These are phyloP conservation scores for Panthera leo DNA, from an alignment of 2,113 vertebrate genomes.

Conservation along the genomic window DNA sequence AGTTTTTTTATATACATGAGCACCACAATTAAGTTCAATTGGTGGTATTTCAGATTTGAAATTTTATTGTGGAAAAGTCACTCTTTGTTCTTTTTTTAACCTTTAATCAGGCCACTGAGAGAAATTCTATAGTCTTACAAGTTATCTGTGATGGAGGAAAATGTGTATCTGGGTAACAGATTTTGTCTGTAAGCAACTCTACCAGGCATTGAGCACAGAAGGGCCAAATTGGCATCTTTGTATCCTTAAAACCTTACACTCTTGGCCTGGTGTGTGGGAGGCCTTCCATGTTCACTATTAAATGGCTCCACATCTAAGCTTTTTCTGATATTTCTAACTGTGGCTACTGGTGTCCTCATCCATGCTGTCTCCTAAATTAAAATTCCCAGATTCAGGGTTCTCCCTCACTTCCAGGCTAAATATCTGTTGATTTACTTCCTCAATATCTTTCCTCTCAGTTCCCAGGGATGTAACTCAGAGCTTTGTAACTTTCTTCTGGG, in stretches of 20 bases:
- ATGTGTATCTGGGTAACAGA: background rate
- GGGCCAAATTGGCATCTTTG: too few species aligned
- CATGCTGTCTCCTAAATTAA: background rate
- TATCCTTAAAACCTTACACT: background rate
- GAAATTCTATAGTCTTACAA: background rate
- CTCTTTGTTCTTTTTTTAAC: constrained; percentile 10
- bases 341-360: background rate
- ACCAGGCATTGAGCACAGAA: background rate
- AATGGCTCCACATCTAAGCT: background rate
- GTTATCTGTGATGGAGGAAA: background rate
- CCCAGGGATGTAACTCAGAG: background rate
- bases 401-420: background rate
- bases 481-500: background rate
- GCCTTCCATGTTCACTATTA: background rate
- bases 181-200: background rate
- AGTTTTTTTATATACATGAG: background rate
- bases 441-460: background rate
- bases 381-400: background rate
- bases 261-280: background rate
- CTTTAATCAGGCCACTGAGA: background rate
- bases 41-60: constrained; percentile 25
- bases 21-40: background rate
- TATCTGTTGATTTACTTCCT: background rate
- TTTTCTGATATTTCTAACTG: background rate
- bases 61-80: background rate